Base-by-base conservation (phyloP, 1,140 invertebrate species). In the Pachyrhynchus sulphureomaculatus region DNA sequence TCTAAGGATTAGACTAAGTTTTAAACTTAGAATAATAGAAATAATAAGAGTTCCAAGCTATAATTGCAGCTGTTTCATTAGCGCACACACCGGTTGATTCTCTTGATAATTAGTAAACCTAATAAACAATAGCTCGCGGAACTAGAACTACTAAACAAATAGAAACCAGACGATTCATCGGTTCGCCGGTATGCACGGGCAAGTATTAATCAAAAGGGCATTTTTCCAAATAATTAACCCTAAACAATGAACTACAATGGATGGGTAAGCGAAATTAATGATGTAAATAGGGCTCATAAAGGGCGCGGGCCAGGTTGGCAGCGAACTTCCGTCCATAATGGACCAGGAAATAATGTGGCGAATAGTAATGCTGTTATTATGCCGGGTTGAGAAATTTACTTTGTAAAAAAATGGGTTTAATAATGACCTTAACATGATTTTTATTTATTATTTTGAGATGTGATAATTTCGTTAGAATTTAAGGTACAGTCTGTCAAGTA, bases 191-290 rank as follows among this genome's bases (percentile, higher is more conserved):
- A 54, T 54, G 13, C 41, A 45, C 33, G n/a, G 32, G 33, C 54
- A 33, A 23, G 45, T 48, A 49, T 49, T 60, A 49, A 60, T 49
- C 45, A 48, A 52, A 61, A 61, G 49, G 58, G 48, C 58, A 61
- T 61, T 61, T 61, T 61, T 61, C 58, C 49, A 37, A 53, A 61
- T 61, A 61, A 61, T 61, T 61, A 61, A 53, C 48, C 48, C 47
- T 52, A 32, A 52, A 52, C 58, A 52, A 61, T 59, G 8, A 36
- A 47, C 21, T 20, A 51, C 36, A 51, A 53, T 51, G 41, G 58
- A 53, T 33, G 48, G 37, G 39, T 53, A 51, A 61, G 49, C 58
- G 36, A 61, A 61, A 53, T 61, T 53, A 51, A 61, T 53, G 58
- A 61, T 53, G 49, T 52, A 51, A 52, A 52, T 37, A 59, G 47